phyloP scores from a whole-genome alignment of 2,888 invertebrate species.

The Nudaria mundana region DNA sequence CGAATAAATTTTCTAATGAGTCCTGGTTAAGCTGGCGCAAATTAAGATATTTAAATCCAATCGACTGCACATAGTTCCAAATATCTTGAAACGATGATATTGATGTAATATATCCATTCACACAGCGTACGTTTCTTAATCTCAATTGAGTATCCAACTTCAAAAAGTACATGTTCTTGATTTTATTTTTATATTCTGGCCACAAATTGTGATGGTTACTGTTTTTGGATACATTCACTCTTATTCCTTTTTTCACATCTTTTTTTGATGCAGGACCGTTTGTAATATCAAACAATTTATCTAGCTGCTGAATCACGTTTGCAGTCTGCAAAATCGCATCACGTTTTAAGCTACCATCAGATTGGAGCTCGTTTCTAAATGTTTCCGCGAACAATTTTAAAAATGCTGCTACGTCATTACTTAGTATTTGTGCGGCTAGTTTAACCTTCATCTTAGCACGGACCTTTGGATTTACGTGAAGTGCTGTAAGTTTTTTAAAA shows the following conservation, averaged over 20 bases:
- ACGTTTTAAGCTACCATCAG: too few relatives aligned
- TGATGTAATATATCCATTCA: background rate
- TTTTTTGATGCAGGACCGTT: background rate
- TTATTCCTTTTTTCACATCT: background rate
- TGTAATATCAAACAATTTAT: background rate
- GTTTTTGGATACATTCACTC: background rate
- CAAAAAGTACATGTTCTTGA: background rate
- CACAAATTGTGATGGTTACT: background rate
- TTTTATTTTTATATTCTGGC: background rate
- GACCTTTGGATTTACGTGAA: background rate
- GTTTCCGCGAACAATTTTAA: background rate
- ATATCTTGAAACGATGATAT: background rate
- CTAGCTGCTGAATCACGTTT: background rate
- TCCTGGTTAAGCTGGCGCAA: constrained; percentile 7
- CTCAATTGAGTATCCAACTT: background rate
- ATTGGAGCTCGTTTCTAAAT: background rate
- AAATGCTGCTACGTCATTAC: background rate
- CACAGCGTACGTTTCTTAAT: background rate
- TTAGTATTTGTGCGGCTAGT: background rate
- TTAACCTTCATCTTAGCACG: background rate
- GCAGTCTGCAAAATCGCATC: background rate
- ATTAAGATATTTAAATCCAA: constrained; percentile 10
- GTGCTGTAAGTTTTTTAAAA: too few relatives aligned
- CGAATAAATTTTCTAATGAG: constrained; percentile 10
- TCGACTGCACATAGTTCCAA: background rate